phyloP scores from a whole-genome alignment of 2,888 invertebrate genomes.

The Drosophila testacea region DNA sequence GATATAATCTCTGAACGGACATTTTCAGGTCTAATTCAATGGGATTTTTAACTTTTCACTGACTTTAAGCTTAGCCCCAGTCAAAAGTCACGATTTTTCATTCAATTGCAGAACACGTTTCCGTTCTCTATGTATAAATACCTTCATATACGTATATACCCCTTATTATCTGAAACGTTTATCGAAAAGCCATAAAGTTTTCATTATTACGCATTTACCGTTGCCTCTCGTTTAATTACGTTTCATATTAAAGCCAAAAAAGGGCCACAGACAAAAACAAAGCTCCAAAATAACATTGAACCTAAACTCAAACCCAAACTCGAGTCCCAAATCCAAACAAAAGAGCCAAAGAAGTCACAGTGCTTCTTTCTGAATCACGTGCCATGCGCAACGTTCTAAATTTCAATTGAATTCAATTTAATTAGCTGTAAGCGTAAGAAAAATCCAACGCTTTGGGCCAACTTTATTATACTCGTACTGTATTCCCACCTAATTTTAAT shows the following conservation, averaged over 20 bases:
- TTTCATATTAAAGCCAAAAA: slow-evolving; percentile 67
- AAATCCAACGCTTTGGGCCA: slow-evolving; percentile 54
- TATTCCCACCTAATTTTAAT: slow-evolving; percentile 52
- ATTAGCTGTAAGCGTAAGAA: slow-evolving; percentile 77
- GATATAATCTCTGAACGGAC: slow-evolving; percentile 29
- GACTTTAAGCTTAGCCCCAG: slow-evolving; percentile 7
- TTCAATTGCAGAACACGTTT: slow-evolving; percentile 54
- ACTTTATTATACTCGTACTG: slow-evolving; percentile 20
- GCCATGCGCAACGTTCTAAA: slow-evolving; percentile 77
- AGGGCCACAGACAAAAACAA: slow-evolving; percentile 49
- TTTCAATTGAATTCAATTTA: slow-evolving; percentile 81
- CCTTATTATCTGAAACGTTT: slow-evolving; percentile 66
- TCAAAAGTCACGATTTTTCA: slow-evolving; percentile 41
- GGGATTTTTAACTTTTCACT: slow-evolving; percentile 3
- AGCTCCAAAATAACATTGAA: slow-evolving; percentile 3
- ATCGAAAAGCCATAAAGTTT: slow-evolving; percentile 79
- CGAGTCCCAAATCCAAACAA: slow-evolving; percentile 25
- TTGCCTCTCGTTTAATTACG: slow-evolving; percentile 74
- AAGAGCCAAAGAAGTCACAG: slow-evolving; percentile 36
- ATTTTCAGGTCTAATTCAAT: slow-evolving; percentile 6
- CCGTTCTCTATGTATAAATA: slow-evolving; percentile 22
- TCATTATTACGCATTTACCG: slow-evolving; percentile 79
- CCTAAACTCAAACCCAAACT: neutral
- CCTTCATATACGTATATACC: slow-evolving; percentile 10
- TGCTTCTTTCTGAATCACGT: slow-evolving; percentile 65